Conservation (phyloP, 1,140 invertebrate genomes). For the Bicyclus anynana region DNA sequence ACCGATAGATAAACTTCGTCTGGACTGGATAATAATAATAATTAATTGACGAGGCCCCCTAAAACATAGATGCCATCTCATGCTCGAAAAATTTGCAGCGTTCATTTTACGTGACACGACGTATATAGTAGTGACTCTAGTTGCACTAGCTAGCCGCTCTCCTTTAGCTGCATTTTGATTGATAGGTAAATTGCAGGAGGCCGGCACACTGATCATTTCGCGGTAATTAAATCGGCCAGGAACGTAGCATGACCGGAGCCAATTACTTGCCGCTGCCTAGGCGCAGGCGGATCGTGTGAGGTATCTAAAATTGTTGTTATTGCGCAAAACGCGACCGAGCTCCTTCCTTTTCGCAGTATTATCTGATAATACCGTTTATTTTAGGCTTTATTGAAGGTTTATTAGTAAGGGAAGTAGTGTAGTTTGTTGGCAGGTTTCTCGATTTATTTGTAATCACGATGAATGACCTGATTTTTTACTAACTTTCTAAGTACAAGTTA, state of each 20-base stretch:
- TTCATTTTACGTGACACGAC: too few relatives aligned
- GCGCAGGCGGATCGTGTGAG: slow-evolving; percentile 63
- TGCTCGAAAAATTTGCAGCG: too few relatives aligned
- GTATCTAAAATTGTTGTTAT: slow-evolving; percentile 66
- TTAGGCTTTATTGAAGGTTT: background rate
- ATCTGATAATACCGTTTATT: slow-evolving; percentile 4
- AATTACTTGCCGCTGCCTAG: slow-evolving; percentile 69
- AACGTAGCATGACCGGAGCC: slow-evolving; percentile 75
- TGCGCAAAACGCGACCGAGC: slow-evolving; percentile 55
- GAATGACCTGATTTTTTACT: too few relatives aligned
- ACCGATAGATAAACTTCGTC: too few relatives aligned
- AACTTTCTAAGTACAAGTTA: too few relatives aligned
- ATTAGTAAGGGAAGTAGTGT: background rate
- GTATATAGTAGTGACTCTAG: background rate
- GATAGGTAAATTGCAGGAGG: slow-evolving; percentile 76
- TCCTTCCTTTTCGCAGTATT: slow-evolving; percentile 42
- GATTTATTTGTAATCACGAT: too few relatives aligned
- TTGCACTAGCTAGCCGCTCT: slow-evolving; percentile 17
- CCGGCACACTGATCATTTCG: slow-evolving; percentile 72
- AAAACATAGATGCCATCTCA: too few relatives aligned
- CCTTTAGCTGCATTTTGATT: slow-evolving; percentile 51
- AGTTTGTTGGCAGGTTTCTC: too few relatives aligned
- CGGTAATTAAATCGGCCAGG: slow-evolving; percentile 76
- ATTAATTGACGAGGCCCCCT: too few relatives aligned
- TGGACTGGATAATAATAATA: too few relatives aligned